Conservation (phyloP, 2,888 invertebrate species). For the Pseudococcus longispinus region DNA sequence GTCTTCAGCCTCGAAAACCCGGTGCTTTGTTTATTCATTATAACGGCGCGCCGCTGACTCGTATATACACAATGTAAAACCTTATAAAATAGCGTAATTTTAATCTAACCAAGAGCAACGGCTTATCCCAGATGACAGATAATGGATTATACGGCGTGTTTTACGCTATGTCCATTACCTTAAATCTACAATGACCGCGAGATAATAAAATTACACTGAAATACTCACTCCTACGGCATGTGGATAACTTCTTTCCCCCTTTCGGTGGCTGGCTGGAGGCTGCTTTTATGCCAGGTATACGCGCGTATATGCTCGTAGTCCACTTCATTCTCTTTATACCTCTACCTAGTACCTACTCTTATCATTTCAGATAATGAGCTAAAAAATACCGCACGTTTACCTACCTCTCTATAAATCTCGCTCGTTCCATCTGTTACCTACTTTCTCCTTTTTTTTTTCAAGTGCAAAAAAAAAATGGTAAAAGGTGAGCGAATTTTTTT, state of each 20-base stretch:
- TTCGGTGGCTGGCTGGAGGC: background rate
- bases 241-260: background rate
- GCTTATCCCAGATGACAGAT: conserved; percentile 43
- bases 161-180: conserved; percentile 39
- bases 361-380: conserved; percentile 19
- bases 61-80: conserved; percentile 37
- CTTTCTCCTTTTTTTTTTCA: background rate
- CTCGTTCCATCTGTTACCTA: background rate
- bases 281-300: background rate
- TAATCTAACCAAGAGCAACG: conserved; percentile 43
- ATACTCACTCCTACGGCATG: conserved; percentile 16
- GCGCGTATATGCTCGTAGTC: background rate
- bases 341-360: background rate
- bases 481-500: background rate
- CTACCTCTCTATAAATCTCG: background rate
- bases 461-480: background rate
- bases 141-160: conserved; percentile 46
- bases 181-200: conserved; percentile 45
- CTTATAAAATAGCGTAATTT: conserved; percentile 37
- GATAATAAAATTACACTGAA: conserved; percentile 39
- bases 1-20: background rate
- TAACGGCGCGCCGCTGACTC: conserved; percentile 18
- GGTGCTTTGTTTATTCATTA: conserved; percentile 41
- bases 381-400: background rate
- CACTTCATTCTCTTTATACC: background rate